A percentile compares a stretch with the other conserved stretches of the same genome.
Evolutionary conservation across 2,888 invertebrate species (phyloP).

Genomic region (Idaea biselata): DNA sequence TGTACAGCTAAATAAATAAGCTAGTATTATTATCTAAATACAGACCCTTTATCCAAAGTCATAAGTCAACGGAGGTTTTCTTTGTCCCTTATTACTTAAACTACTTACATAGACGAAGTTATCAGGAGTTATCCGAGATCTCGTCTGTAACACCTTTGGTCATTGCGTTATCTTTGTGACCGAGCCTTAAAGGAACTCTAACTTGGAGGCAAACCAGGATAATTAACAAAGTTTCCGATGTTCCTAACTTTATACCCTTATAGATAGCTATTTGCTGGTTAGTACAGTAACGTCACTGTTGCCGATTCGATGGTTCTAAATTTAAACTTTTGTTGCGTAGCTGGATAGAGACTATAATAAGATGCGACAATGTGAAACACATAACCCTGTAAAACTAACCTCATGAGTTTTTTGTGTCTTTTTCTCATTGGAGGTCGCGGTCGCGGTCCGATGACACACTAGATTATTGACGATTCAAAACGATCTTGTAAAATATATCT

Average conservation of each 20-base stretch:
- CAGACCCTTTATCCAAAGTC: too few species aligned
- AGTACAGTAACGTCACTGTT: conserved; percentile 23
- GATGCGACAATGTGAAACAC: too few species aligned
- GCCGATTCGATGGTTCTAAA: conserved; percentile 17
- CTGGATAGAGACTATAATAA: neutral
- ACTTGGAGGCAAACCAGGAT: conserved; percentile 34
- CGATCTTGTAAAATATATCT: too few species aligned
- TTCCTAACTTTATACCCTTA: conserved; percentile 41
- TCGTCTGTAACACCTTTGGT: neutral
- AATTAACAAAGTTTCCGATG: conserved; percentile 58
- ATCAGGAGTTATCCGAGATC: neutral
- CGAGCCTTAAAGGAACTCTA: neutral
- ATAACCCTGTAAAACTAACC: too few species aligned
- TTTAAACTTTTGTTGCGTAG: conserved; percentile 8
- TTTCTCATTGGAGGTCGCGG: too few species aligned
- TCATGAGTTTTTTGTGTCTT: too few species aligned
- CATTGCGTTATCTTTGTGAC: neutral
- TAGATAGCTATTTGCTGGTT: conserved; percentile 33
- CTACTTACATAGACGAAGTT: neutral
- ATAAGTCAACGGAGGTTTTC: neutral
- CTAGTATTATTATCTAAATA: too few species aligned
- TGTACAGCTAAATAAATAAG: too few species aligned
- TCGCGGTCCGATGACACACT: too few species aligned
- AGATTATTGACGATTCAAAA: too few species aligned
- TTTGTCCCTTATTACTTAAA: neutral